Base-by-base conservation (phyloP, 2,797 vertebrate genomes). In the Hyperoplus immaculatus region DNA sequence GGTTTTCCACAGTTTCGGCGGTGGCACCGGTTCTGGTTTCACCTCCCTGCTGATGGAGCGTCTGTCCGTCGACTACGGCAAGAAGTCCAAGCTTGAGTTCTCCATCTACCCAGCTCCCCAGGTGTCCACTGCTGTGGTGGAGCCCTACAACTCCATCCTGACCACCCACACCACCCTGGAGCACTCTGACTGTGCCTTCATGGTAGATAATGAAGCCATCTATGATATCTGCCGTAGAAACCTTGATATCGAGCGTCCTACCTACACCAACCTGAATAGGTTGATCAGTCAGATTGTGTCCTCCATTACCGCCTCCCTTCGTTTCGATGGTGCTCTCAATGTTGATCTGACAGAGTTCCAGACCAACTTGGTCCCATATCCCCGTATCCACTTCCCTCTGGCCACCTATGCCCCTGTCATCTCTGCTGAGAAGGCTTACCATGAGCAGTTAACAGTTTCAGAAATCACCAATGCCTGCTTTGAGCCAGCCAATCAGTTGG, bases 61-160 rank as follows among this genome's bases (percentile, higher is more conserved):
- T 38, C 93, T 96, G 77, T 96, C 95, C 0, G 95, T 96, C 50
- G 95, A 96, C 65, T 96, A 95, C 0, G 95, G 96, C 84, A 97
- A 96, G 85, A 96, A 96, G 83, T 96, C 96, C 71, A 97, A 97
- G 88, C 90, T 97, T 42, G 95, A 97, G 72, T 97, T 97, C 73
- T 94, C 96, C 0, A 94, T 96, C 83, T 97, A 96, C 83, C 96
- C 96, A 36, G 95, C 96, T 57, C 96, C 96, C 9, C 95, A 96
- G 80, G 95, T 97, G 65, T 97, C 96, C 78, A 97, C 96, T 5
- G 96, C 96, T 41, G 95, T 96, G 75, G 95, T 96, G 8, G 95
- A 96, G 69, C 95, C 95, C 61, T 96, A 96, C 91, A 96, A 96
- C 46, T 84, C 94, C 81, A 95, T 96, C 72, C 95, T 96, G 38